Percentiles rank a stretch among this genome's conserved stretches.
Evolutionary conservation across 2,797 vertebrate genomes (phyloP).

Genomic region (Premnoplex brunnescens): DNA sequence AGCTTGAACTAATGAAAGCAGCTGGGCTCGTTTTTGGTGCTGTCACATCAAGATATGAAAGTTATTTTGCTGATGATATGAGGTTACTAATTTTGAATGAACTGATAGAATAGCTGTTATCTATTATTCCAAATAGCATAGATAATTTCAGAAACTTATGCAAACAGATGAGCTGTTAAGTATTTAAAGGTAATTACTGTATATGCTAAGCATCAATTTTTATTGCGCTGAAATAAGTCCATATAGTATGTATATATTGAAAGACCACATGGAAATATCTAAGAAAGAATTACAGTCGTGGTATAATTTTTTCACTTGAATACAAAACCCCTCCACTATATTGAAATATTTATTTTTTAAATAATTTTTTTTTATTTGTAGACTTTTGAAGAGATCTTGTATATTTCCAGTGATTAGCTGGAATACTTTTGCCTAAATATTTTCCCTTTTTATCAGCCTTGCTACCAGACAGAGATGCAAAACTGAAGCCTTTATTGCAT

Average conservation of each 20-base stretch:
- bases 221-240: background rate
- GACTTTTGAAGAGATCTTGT: background rate
- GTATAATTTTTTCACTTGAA: background rate
- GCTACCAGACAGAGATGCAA: background rate
- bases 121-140: background rate
- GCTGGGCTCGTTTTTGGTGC: background rate
- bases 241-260: background rate
- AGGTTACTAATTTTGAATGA: constrained; percentile 13
- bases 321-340: background rate
- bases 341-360: background rate
- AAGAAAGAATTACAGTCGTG: background rate
- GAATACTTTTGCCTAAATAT: background rate
- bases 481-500: background rate
- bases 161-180: background rate
- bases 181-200: background rate
- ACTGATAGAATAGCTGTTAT: constrained; percentile 1
- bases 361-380: background rate
- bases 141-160: background rate
- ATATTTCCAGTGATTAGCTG: background rate
- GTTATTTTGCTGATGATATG: background rate
- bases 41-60: constrained; percentile 22
- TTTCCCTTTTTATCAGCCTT: background rate
- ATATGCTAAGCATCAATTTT: background rate
- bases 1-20: constrained; percentile 19
- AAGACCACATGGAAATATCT: background rate